Evolutionary conservation across 1,140 invertebrate species (phyloP), one percentile per base, ranked within the genome.

Genomic region (Philopotamus ludificatus): DNA sequence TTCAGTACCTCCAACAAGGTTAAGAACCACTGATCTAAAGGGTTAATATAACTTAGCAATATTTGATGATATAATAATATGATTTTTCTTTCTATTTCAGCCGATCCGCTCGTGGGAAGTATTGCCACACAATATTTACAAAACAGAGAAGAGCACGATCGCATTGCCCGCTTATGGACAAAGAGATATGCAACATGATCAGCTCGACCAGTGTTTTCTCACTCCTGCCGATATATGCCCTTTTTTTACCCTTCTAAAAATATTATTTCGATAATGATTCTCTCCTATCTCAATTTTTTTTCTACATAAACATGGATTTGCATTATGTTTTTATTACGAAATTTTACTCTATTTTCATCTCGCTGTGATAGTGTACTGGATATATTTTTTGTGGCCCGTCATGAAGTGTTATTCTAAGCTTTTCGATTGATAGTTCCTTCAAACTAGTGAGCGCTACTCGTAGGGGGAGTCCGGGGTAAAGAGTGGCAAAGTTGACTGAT

Each of bases 121-220:
- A 98, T 99, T 83, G 96, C 96, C 34, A 96, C 94, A 68, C 95
- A 98, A 85, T 99, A 97, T 83, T 83, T 97, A 70, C 93, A 96
- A 78, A 98, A 99, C 82, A 85, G 95, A 59, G 93, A 96, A 79
- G 95, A 98, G 79, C 96, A 99, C 75, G 97, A 99, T 82, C 89
- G 94, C 76, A 96, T 96, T 78, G 97, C 97, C 68, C 87, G 95
- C 76, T 87, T 97, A 70, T 99, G 97, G 97, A 99, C 96, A 72
- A 98, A 98, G 79, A 87, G 95, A 73, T 99, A 96, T 79, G 94
- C 95, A 61, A 95, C 93, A 85, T 95, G 91, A 93, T 85, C 74
- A 34, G 69, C 16, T 71, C 70, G 73, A 69, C n/a, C 42, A 22
- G 1, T 41, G 15, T 26, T 26, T 60, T 47, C 10, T 51, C 23